These are phyloP conservation scores for Pipra filicauda DNA, from an alignment of 2,113 vertebrate genomes.

Conservation along the genomic window DNA sequence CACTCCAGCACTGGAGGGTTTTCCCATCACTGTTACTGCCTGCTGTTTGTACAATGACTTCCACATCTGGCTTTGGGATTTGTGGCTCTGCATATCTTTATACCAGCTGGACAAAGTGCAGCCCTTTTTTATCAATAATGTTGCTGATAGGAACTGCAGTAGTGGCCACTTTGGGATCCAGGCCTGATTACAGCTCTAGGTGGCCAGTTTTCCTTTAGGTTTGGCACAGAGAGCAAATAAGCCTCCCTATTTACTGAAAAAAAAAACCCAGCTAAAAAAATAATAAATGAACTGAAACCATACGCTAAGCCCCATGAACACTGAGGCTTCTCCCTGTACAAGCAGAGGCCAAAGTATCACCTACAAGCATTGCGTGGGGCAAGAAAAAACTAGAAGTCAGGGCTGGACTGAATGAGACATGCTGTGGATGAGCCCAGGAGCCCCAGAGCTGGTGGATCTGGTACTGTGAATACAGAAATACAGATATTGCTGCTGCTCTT, in stretches of 20 bases:
- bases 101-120: neutral
- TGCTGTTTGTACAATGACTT: neutral
- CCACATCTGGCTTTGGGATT: neutral
- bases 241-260: neutral
- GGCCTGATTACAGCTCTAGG: neutral
- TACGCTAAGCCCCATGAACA: neutral
- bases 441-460: neutral
- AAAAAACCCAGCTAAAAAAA: neutral
- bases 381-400: neutral
- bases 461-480: neutral
- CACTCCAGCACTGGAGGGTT: neutral
- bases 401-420: neutral
- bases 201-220: neutral
- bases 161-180: neutral
- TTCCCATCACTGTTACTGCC: neutral
- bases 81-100: neutral
- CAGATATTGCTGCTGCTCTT: neutral
- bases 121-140: neutral
- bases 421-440: neutral
- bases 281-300: neutral
- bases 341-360: neutral
- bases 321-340: fast-evolving
- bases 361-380: neutral
- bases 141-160: neutral
- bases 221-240: neutral